Evolutionary conservation across 2,797 vertebrate genomes (phyloP).

Genomic region (Etheostoma perlongum): DNA sequence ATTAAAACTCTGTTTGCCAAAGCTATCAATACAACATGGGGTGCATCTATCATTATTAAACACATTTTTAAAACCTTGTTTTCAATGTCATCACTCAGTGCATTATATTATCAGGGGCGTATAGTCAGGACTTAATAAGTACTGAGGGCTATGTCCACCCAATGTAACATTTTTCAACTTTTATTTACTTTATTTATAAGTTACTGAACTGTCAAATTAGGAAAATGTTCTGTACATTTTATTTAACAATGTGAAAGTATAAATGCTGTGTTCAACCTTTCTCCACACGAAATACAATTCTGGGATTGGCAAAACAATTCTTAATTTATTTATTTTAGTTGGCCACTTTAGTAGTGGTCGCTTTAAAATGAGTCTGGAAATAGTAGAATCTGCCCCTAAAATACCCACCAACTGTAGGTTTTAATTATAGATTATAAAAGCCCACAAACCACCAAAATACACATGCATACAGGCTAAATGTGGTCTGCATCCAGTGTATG

Average conservation of each 20-base stretch:
- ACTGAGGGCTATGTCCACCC: too few relatives aligned
- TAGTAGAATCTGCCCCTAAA: not conserved
- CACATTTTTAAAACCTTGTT: not conserved
- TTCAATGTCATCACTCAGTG: not conserved
- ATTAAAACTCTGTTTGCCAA: not conserved
- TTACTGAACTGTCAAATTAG: too few relatives aligned
- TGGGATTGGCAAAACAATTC: not conserved
- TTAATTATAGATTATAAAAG: not conserved
- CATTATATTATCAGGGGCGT: too few relatives aligned
- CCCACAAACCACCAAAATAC: not conserved
- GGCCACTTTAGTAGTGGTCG: not conserved
- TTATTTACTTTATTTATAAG: too few relatives aligned
- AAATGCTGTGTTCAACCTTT: not conserved
- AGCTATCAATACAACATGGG: not conserved
- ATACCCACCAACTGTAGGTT: not conserved
- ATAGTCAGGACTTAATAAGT: too few relatives aligned
- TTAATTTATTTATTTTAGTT: too few relatives aligned
- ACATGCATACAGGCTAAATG: not conserved
- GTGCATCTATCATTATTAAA: not conserved
- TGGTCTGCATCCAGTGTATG: not conserved
- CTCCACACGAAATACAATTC: not conserved
- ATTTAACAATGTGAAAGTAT: not conserved
- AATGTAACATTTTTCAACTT: too few relatives aligned
- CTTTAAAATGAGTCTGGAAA: not conserved
- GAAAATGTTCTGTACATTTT: too few relatives aligned